A percentile compares a stretch with the other conserved stretches of the same genome.
Evolutionary conservation across 2,888 invertebrate genomes (phyloP).

Genomic region (Chrysolina americana): DNA sequence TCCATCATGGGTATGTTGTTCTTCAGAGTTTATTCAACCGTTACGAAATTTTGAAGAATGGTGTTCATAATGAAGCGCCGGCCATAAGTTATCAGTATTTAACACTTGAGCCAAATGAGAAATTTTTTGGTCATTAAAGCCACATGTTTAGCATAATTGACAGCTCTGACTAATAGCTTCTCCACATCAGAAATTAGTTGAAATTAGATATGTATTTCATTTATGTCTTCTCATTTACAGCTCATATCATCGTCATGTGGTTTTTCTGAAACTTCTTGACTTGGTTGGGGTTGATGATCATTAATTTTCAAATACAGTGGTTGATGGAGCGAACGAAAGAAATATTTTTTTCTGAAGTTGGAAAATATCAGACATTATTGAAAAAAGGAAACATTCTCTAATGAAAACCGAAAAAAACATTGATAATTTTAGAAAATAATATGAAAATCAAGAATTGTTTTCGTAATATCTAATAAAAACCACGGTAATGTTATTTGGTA

Average conservation of each 20-base stretch:
- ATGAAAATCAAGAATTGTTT: no score
- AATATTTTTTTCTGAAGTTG: no score
- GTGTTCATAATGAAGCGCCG: constrained; percentile 42
- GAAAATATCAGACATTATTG: no score
- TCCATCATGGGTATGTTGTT: neutral
- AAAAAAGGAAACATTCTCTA: no score
- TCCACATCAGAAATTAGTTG: constrained; percentile 45
- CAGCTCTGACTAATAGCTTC: constrained; percentile 49
- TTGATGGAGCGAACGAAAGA: no score
- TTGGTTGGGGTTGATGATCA: no score
- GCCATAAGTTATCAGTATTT: constrained; percentile 44
- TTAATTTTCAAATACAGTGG: no score
- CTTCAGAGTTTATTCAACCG: constrained; percentile 18
- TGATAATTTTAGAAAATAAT: no score
- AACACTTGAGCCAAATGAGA: constrained; percentile 48
- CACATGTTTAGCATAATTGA: constrained; percentile 49
- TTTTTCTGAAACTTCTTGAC: neutral
- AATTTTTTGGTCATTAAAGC: constrained; percentile 53
- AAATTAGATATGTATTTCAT: constrained; percentile 22
- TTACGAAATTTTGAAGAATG: constrained; percentile 33
- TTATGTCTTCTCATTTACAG: constrained; percentile 3
- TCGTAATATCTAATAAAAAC: no score
- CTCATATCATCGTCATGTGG: neutral
- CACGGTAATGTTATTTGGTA: no score
- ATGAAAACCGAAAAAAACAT: no score